These are phyloP conservation scores for Genyomyrus donnyi DNA, from an alignment of 2,113 vertebrate genomes.

Conservation along the genomic window DNA sequence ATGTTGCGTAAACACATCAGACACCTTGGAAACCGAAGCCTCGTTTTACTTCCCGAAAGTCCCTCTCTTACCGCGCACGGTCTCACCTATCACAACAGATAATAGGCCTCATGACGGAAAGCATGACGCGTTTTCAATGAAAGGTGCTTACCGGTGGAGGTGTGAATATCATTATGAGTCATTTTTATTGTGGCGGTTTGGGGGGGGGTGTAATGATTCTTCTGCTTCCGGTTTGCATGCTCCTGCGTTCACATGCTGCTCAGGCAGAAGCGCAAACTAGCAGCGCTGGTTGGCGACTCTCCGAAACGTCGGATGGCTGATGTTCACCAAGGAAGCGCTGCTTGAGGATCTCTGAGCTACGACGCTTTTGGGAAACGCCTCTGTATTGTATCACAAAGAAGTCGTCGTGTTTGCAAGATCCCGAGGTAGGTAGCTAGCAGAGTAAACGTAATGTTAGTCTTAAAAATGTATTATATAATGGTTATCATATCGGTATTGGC, in stretches of 20 bases:
- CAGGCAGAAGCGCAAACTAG: neutral
- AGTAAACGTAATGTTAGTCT: neutral
- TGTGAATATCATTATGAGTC: neutral
- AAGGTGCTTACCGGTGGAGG: neutral
- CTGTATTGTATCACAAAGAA: neutral
- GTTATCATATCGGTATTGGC: neutral
- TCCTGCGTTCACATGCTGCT: neutral
- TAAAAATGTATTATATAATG: neutral
- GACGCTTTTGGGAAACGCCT: neutral
- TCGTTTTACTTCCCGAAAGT: neutral
- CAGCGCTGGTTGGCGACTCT: neutral
- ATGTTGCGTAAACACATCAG: neutral
- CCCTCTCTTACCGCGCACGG: neutral
- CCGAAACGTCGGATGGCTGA: too few relatives aligned
- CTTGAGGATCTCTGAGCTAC: neutral
- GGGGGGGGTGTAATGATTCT: neutral
- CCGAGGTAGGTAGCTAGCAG: neutral
- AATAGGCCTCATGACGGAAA: too few relatives aligned
- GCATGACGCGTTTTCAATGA: neutral
- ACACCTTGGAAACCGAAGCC: neutral
- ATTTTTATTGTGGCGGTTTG: neutral
- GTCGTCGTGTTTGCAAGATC: neutral
- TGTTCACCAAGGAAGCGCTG: too few relatives aligned
- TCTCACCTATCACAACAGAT: too few relatives aligned
- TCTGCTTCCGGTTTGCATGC: neutral